phyloP scores from a whole-genome alignment of 2,888 invertebrate species.

The Drosophila aldrichi region DNA sequence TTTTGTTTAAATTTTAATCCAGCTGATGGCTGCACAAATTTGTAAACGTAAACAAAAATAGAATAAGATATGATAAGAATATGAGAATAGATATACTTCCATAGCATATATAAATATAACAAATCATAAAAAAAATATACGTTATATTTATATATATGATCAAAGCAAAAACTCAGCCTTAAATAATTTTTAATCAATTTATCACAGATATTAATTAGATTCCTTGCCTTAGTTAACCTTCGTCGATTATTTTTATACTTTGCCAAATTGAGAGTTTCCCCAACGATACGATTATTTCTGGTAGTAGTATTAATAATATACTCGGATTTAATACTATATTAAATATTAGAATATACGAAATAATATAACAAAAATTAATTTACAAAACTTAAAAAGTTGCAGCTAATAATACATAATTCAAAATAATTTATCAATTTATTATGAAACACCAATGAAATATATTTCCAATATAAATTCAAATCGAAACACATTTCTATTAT shows the following conservation, averaged over 20 bases:
- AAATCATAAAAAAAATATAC: too few relatives aligned
- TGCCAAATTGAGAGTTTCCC: background rate
- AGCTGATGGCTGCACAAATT: background rate
- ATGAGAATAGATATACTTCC: background rate
- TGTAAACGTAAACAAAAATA: background rate
- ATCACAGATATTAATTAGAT: background rate
- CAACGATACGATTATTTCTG: background rate
- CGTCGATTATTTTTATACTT: background rate
- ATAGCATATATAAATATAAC: too few relatives aligned
- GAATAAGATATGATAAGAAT: constrained; percentile 1
- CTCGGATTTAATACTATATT: too few relatives aligned
- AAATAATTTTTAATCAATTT: background rate
- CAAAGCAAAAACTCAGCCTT: background rate
- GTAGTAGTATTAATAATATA: background rate
- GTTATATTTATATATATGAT: too few relatives aligned
- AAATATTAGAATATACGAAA: too few relatives aligned
- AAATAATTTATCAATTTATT: too few relatives aligned
- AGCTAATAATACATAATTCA: too few relatives aligned
- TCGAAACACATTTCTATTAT: constrained; percentile 13
- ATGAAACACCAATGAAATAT: too few relatives aligned
- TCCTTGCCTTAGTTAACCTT: background rate
- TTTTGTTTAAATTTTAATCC: background rate
- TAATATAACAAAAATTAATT: too few relatives aligned
- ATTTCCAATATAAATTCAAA: background rate
- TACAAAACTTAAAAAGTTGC: too few relatives aligned